Evolutionary conservation across 2,888 invertebrate genomes (phyloP).

Genomic region (Melanophora roralis): DNA sequence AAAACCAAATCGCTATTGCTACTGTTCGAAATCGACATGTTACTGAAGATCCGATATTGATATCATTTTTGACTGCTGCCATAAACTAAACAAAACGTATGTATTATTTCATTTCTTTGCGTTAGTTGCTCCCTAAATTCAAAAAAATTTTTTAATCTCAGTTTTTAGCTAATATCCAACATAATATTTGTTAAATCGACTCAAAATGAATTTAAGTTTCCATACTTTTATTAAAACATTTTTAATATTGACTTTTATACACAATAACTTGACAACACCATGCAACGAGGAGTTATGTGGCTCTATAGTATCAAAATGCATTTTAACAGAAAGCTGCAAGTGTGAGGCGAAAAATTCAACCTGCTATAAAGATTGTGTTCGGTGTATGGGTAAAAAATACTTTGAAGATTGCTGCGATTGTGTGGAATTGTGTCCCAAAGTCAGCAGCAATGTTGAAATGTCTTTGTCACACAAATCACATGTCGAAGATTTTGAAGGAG

Average conservation of each 20-base stretch:
- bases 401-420: conserved; percentile 97
- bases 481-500: conserved; percentile 89
- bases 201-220: background rate
- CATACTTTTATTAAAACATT: background rate
- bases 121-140: too few relatives aligned
- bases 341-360: conserved; percentile 94
- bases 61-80: too few relatives aligned
- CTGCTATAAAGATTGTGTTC: conserved; percentile 95
- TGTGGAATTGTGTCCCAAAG: conserved; percentile 94
- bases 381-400: conserved; percentile 87
- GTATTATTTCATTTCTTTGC: too few relatives aligned
- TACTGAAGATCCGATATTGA: too few relatives aligned
- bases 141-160: too few relatives aligned
- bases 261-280: background rate
- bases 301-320: conserved; percentile 96
- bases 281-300: conserved; percentile 97
- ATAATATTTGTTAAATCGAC: too few relatives aligned
- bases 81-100: too few relatives aligned
- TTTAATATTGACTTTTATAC: background rate
- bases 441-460: conserved; percentile 85
- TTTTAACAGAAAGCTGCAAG: conserved; percentile 96
- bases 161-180: too few relatives aligned
- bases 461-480: conserved; percentile 88
- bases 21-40: too few relatives aligned
- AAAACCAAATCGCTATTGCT: too few relatives aligned